Base-by-base conservation (phyloP, 2,797 vertebrate species). In the Clarias platycephalus region DNA sequence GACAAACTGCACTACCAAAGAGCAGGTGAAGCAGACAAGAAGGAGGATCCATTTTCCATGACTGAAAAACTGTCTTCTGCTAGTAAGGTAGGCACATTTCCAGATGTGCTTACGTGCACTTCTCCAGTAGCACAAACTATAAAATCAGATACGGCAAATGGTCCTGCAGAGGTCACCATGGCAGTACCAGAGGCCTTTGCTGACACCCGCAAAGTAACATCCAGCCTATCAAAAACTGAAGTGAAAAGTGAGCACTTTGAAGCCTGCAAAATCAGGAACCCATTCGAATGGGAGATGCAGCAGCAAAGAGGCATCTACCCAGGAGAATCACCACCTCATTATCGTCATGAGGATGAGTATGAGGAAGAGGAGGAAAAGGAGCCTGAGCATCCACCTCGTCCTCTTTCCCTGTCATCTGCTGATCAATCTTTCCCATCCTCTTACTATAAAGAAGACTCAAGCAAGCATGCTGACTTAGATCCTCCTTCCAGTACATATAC, bases 341-440 rank as follows among this genome's bases (percentile, higher is more conserved):
- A 94, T 85, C 93, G 92, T 55, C 92, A 95, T 12, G 93, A 95
- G 22, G 94, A 95, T 10, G 94, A 95, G 34, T 94, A 95, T 86
- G 94, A 95, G 71, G 94, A 95, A 85, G 94, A 95, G 84, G 92
- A 94, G 57, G 93, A 95, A 87, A 92, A 86, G 83, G 94, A 95
- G 85, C 93, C 94, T 13, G 96, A 96, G 82, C 95, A 95, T 78
- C 96, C 95, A 20, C 92, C 91, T 75, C 95, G 94, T 26, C 97
- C 97, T 9, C 95, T 96, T 82, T 96, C 96, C 0, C 95, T 98
- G 28, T 91, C 94, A 16, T 95, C 96, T 8, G 89, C 95, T 0
- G 95, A 97, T 79, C 94, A 95, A 86, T 93, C 92, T 1, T 95
- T 95, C 75, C 92, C 89, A 71, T 92, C 94, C 0, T 91, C 93